Percentiles rank a stretch among this genome's conserved stretches.
These are phyloP conservation scores for rat (Rattus norvegicus) DNA, from an alignment of 2,113 vertebrate species.

Conservation along the genomic window GRCr8 NC_086019.1:167032501-167033000, in stretches of 20 bases:
- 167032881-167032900: background rate
- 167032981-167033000: background rate
- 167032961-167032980: background rate
- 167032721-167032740: background rate
- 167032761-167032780: background rate
- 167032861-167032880: background rate
- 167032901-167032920: background rate
- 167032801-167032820: background rate
- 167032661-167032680: conserved; percentile 71
- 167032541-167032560: conserved; percentile 75
- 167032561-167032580: conserved; percentile 77
- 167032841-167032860: background rate
- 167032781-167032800: background rate
- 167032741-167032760: background rate
- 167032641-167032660: conserved; percentile 74
- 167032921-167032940: background rate
- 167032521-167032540: conserved; percentile 74
- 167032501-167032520: conserved; percentile 77
- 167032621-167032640: conserved; percentile 77
- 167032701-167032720: conserved; percentile 43
- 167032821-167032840: background rate
- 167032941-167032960: background rate
- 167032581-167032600: conserved; percentile 60
- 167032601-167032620: conserved; percentile 74
- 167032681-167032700: conserved; percentile 52